Evolutionary conservation across 1,140 invertebrate species (phyloP), one percentile per base, ranked within the genome.

Genomic region (Globodera ellingtonae): DNA sequence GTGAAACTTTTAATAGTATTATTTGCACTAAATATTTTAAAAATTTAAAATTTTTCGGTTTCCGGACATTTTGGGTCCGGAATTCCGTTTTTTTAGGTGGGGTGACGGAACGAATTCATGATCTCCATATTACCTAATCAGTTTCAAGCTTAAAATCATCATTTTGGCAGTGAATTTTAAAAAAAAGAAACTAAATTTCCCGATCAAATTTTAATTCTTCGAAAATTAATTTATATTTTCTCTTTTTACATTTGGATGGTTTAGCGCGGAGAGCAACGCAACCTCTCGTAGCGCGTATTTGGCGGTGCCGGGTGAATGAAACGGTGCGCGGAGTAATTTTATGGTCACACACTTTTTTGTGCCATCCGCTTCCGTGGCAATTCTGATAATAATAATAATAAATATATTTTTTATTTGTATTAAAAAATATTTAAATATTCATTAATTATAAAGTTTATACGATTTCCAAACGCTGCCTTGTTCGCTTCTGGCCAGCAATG

Each of bases 401-500:
- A 62, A 62, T 10, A 75, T n/a, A 47, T 3, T 46, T 24, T 59
- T 10, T 67, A 52, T 75, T n/a, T 67, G 21, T 52, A 52, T 65
- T 67, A 35, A 35, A 3, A 35, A 35, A 3, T 35, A 35, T 35
- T 35, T 3, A 35, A 35, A 35, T 35, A 3, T 35, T 35, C 35
- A 2, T 35, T 35, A 35, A 2, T 35, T 35, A 35, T 35, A 35
- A 35, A 35, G n/a, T 21, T 6, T 24, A 69, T 62, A 77, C 75
- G 75, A 52, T 77, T 77, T 77, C 75, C 75, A 77, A 46, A 69
- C 75, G 69, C 48, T 62, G 52, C 75, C 75, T 21, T 77, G 75
- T 47, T 62, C 75, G 67, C 75, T 77, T 62, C 62, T 24, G 24
- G 75, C 24, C 24, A 77, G 44, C 24, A 77, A n/a, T 24, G 48